Base-by-base conservation (phyloP, 2,888 invertebrate genomes). In the Crossocerus cetratus region DNA sequence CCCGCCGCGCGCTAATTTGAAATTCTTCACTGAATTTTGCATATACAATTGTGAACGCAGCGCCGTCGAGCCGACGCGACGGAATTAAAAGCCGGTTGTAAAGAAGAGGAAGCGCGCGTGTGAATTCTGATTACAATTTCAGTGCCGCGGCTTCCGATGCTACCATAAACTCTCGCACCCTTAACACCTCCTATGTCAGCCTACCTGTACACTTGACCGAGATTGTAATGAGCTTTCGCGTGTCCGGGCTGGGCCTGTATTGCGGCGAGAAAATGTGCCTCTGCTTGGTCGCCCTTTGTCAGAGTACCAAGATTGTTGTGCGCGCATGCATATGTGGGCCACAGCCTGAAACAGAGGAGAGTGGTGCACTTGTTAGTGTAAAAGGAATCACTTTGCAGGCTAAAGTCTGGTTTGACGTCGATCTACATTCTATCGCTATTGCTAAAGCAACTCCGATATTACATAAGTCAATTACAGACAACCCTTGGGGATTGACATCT, bases 221-320 rank as follows among this genome's bases (percentile, higher is more conserved):
- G 92, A 90, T 97, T 97, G 89, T 95, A 96, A 89, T 96, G 95
- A 42, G 96, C 96, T 86, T 96, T 95, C 65, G 95, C 94, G 87
- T 97, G 96, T 75, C 94, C 93, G 2, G 94, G 92, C 82, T 95
- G 94, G 86, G 95, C 94, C 76, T 93, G 92, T 79, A 95, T 93
- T 5, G 96, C 95, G 58, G 94, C 93, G 76, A 94, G 91, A 91
- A 96, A 97, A 89, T 96, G 96, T 74, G 92, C 91, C 86, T 96
- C 96, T 0, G 96, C 96, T 80, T 94, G 93, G 1, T 93, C 92
- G 61, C 94, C 94, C 71, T 92, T 91, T 82, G 96, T 93, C 77
- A 97, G 89, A 1, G 96, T 96, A 21, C 96, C 97, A 60, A 97
- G 92, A 91, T 97, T 97, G 90, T 97, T 96, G 91, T 96, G 96